phyloP scores from a whole-genome alignment of 2,888 invertebrate species.

The Catonia carolina region DNA sequence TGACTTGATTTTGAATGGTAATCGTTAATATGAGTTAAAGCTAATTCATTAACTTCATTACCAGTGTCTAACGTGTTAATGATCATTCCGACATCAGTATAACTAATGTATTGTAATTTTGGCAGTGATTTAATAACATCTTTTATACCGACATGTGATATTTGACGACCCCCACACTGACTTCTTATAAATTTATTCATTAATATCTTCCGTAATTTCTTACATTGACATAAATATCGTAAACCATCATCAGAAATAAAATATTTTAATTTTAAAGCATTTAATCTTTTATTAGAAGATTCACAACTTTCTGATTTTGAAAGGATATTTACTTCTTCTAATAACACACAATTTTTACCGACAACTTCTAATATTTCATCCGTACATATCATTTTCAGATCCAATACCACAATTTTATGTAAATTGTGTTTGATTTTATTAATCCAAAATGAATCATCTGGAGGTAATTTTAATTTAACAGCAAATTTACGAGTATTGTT shows the following conservation, averaged over 20 bases:
- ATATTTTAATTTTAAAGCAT: conserved; percentile 22
- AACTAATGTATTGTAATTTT: not conserved
- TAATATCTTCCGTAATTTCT: not conserved
- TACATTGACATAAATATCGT: conserved; percentile 16
- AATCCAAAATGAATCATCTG: too few species aligned
- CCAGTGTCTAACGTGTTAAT: not conserved
- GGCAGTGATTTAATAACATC: conserved; percentile 1
- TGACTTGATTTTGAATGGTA: not conserved
- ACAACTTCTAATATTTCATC: conserved; percentile 25
- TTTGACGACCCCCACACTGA: not conserved
- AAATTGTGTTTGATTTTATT: too few species aligned
- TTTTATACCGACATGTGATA: not conserved
- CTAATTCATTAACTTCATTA: not conserved
- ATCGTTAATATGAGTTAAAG: conserved; percentile 6
- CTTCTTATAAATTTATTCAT: not conserved
- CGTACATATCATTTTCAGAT: conserved; percentile 21
- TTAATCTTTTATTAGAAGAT: not conserved
- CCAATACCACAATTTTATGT: conserved; percentile 13
- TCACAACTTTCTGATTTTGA: conserved; percentile 2
- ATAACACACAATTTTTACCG: conserved; percentile 14
- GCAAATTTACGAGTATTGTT: too few species aligned
- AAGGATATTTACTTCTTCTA: conserved; percentile 1
- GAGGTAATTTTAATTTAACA: too few species aligned
- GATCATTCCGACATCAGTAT: conserved; percentile 2
- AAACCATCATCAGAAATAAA: conserved; percentile 22